Conservation (phyloP, 2,888 invertebrate genomes). For the Limnephilus rhombicus region DNA sequence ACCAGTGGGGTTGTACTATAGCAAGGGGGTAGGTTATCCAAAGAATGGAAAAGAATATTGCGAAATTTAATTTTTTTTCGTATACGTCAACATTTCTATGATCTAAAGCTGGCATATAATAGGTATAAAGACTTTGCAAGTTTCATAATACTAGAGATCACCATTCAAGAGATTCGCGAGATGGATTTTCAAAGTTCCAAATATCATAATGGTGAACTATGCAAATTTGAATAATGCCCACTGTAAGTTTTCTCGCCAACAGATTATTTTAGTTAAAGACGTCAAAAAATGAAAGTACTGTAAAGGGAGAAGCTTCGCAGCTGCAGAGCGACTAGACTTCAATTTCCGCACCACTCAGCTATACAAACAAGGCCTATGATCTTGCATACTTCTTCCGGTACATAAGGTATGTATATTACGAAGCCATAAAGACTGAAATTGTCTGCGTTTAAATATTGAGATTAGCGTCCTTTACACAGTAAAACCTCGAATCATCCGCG, state of each 20-base stretch:
- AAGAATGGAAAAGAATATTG: too few species aligned
- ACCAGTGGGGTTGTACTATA: too few species aligned
- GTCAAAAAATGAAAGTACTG: too few species aligned
- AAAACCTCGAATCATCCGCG: constrained; percentile 4
- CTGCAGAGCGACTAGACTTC: background rate
- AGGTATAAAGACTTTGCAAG: too few species aligned
- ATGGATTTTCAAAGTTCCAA: background rate
- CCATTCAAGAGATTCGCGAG: background rate
- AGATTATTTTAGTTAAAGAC: too few species aligned
- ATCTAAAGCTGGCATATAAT: too few species aligned
- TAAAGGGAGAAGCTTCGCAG: background rate
- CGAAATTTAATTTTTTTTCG: too few species aligned
- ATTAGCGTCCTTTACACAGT: constrained; percentile 21
- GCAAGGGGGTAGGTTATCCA: too few species aligned
- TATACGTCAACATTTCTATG: too few species aligned
- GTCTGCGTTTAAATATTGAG: constrained; percentile 10
- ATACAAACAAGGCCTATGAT: background rate
- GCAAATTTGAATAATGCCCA: background rate
- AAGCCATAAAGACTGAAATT: background rate
- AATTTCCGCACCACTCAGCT: background rate
- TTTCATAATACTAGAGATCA: too few species aligned
- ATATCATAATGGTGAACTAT: background rate
- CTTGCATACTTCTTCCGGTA: background rate
- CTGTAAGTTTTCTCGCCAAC: background rate
- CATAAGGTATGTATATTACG: background rate